phyloP scores from a whole-genome alignment of 2,797 vertebrate species.

The Trachops cirrhosus region DNA sequence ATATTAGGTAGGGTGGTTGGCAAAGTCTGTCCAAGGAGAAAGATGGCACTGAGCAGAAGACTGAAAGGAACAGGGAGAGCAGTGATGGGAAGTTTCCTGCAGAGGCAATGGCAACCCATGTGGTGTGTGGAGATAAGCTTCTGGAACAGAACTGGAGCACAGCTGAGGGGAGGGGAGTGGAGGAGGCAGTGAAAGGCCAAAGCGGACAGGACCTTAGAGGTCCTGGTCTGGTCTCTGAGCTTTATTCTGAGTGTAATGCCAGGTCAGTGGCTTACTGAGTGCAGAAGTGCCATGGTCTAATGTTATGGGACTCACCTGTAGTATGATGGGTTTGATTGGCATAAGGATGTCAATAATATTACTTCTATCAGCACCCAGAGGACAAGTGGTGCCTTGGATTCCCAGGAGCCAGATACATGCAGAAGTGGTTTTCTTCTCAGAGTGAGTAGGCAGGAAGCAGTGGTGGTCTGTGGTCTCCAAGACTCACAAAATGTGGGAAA shows the following conservation, averaged over 20 bases:
- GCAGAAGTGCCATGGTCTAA: neutral
- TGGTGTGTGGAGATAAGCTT: neutral
- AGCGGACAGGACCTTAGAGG: no score
- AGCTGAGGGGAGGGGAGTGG: no score
- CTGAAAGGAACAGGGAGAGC: neutral
- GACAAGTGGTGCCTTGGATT: neutral
- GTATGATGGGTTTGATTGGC: rapidly evolving
- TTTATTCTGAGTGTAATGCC: no score
- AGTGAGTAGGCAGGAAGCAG: neutral
- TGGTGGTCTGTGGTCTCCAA: neutral
- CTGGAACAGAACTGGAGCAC: neutral
- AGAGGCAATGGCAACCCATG: no score
- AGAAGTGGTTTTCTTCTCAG: neutral
- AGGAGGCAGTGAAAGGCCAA: neutral
- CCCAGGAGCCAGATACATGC: no score
- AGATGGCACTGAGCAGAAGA: neutral
- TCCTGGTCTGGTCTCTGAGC: neutral
- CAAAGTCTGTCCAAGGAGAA: no score
- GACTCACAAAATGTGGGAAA: neutral
- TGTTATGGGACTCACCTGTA: neutral
- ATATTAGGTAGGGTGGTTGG: neutral
- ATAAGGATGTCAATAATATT: no score
- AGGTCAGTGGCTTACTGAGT: neutral
- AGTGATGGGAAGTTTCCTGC: rapidly evolving
- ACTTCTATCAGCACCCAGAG: no score